A percentile compares a stretch with the other conserved stretches of the same genome.
Conservation (phyloP, 2,113 vertebrate genomes). For the Notarius quadriscutis region DNA sequence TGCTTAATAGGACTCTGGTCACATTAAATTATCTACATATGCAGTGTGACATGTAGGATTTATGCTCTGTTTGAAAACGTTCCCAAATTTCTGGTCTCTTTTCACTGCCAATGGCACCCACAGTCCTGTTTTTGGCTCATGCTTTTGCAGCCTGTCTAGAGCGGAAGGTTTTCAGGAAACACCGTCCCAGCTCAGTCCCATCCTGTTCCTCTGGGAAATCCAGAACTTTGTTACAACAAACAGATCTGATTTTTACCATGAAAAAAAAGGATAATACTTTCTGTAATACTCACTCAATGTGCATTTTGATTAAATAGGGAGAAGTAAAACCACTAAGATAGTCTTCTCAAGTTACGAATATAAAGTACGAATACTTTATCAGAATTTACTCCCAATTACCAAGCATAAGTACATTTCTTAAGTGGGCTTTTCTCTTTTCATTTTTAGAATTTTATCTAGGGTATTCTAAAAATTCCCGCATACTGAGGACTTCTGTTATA, state of each 20-base stretch:
- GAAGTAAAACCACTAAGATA: not conserved
- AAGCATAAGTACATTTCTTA: not conserved
- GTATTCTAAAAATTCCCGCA: not conserved
- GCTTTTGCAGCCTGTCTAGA: conserved; percentile 31
- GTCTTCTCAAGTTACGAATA: not conserved
- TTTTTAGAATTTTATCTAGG: not conserved
- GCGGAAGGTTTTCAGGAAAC: conserved; percentile 42
- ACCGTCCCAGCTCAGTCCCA: not conserved
- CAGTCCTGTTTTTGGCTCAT: not conserved
- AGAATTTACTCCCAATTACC: not conserved
- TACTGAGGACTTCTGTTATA: not conserved
- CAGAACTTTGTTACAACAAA: conserved; percentile 24
- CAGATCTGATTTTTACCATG: not conserved
- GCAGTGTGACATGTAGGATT: no score
- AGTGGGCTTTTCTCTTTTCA: not conserved
- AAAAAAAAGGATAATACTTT: not conserved
- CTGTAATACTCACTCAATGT: not conserved
- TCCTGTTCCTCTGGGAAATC: conserved; percentile 43
- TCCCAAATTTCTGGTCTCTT: not conserved
- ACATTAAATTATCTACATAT: not conserved
- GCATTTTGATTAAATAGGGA: not conserved
- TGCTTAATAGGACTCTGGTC: not conserved
- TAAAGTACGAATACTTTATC: not conserved
- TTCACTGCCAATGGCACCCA: conserved; percentile 7
- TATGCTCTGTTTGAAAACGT: not conserved